These are phyloP conservation scores for Pangasianodon gigas DNA, from an alignment of 2,113 vertebrate genomes.

Conservation along the genomic window DNA sequence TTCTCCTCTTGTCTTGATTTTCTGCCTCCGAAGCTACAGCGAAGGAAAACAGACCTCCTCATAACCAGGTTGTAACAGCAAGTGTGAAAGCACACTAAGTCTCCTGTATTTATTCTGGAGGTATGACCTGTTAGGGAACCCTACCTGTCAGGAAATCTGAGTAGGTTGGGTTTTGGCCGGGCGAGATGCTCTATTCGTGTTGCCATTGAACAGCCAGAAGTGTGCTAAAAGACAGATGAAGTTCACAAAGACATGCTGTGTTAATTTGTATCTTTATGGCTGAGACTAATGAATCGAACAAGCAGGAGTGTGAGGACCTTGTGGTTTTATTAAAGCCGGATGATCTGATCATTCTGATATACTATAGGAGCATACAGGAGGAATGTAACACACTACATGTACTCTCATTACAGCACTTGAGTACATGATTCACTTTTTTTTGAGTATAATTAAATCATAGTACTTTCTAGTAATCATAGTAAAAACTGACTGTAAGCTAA, in stretches of 20 bases:
- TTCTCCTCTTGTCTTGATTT: neutral
- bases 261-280: neutral
- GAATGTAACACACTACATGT: neutral
- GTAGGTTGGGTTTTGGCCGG: conserved; percentile 63
- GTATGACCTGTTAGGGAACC: neutral
- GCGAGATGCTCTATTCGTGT: conserved; percentile 60
- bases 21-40: neutral
- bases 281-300: neutral
- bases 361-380: neutral
- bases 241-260: neutral
- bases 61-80: neutral
- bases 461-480: neutral
- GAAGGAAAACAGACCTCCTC: neutral
- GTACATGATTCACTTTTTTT: neutral
- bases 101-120: neutral
- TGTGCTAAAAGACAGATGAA: conserved; percentile 2
- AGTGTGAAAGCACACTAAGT: neutral
- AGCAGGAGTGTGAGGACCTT: neutral
- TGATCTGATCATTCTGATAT: neutral
- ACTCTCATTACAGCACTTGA: neutral
- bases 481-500: neutral
- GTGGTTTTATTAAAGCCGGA: neutral
- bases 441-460: neutral
- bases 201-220: conserved; percentile 58
- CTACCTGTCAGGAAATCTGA: conserved; percentile 68